These are phyloP conservation scores for Sminthurinus signatus DNA, from an alignment of 1,140 invertebrate genomes.

Conservation along the genomic window DNA sequence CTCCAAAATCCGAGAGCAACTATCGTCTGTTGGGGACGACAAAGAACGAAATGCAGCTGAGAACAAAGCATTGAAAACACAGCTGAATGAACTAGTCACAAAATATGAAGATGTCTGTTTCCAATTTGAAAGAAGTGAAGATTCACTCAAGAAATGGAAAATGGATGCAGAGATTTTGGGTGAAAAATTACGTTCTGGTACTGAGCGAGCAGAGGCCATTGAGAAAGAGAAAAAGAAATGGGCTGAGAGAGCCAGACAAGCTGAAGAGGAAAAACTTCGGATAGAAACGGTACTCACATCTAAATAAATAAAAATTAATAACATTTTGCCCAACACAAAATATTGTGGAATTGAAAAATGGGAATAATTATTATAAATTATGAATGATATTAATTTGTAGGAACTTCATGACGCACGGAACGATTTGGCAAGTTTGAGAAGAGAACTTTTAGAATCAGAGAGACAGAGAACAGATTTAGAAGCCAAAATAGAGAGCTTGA, in stretches of 20 bases:
- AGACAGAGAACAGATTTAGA: slow-evolving; percentile 51
- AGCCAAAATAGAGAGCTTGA: slow-evolving; percentile 33
- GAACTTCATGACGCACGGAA: slow-evolving; percentile 33
- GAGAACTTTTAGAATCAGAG: slow-evolving; percentile 51
- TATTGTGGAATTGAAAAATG: too few relatives aligned
- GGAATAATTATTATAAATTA: too few relatives aligned
- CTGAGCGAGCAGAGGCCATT: slow-evolving; percentile 22
- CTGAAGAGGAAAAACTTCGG: slow-evolving; percentile 27
- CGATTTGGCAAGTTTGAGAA: slow-evolving; percentile 31
- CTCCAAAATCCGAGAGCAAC: slow-evolving; percentile 33
- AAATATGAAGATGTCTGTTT: slow-evolving; percentile 37
- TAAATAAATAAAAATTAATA: too few relatives aligned
- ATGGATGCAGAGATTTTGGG: slow-evolving; percentile 39
- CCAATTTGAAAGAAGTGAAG: slow-evolving; percentile 35
- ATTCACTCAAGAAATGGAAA: slow-evolving; percentile 39
- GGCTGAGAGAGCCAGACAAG: slow-evolving; percentile 21
- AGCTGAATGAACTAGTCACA: slow-evolving; percentile 23
- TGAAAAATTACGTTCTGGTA: slow-evolving; percentile 30
- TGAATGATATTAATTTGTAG: too few relatives aligned
- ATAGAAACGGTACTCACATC: too few relatives aligned
- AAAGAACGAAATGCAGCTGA: slow-evolving; percentile 32
- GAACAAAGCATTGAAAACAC: slow-evolving; percentile 31
- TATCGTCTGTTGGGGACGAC: slow-evolving; percentile 22
- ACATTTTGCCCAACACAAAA: too few relatives aligned
- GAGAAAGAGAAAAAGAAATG: slow-evolving; percentile 40